Conservation (phyloP, 2,797 vertebrate species). For the Coracias cyanogaster region DNA sequence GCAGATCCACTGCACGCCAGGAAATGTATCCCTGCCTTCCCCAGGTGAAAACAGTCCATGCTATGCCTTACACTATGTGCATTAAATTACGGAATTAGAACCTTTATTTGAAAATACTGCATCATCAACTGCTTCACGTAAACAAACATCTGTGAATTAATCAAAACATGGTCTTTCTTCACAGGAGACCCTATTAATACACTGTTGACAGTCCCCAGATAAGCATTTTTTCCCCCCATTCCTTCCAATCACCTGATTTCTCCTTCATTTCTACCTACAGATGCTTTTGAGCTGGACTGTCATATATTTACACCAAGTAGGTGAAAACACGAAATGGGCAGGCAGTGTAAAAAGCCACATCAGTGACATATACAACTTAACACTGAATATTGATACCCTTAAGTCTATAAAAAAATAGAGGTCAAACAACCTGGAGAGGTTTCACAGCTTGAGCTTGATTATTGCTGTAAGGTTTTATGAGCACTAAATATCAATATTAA, state of each 20-base stretch:
- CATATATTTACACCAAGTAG: not conserved
- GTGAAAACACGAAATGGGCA: not conserved
- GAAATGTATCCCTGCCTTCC: not conserved
- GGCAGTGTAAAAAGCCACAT: not conserved
- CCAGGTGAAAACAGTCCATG: too few relatives aligned
- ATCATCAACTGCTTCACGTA: not conserved
- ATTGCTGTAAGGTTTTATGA: not conserved
- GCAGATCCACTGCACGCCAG: not conserved
- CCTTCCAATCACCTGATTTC: not conserved
- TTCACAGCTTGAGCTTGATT: not conserved
- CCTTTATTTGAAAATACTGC: not conserved
- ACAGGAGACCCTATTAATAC: not conserved
- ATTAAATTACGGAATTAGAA: not conserved
- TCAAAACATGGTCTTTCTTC: not conserved
- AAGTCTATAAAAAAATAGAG: not conserved
- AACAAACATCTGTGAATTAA: not conserved
- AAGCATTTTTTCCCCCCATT: not conserved
- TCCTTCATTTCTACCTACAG: not conserved
- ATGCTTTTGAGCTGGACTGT: not conserved
- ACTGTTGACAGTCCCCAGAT: not conserved
- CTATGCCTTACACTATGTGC: not conserved
- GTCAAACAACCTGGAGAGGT: not conserved
- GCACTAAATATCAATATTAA: not conserved
- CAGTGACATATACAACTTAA: not conserved
- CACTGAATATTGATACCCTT: rapidly evolving